Evolutionary conservation across 2,888 invertebrate genomes (phyloP).

Genomic region (Ellobium chinense): DNA sequence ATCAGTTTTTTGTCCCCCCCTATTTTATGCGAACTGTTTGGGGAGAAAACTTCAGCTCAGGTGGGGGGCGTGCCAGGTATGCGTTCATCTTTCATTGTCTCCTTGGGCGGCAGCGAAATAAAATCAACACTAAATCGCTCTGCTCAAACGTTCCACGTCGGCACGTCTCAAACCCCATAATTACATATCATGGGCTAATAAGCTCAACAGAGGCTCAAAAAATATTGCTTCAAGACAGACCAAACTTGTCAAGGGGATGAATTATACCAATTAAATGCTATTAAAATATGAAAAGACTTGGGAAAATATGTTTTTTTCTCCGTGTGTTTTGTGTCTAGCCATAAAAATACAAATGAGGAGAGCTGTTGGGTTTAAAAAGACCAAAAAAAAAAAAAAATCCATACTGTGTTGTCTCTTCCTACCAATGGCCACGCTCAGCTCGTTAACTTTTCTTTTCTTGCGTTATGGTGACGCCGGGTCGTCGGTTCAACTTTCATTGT

Average conservation of each 20-base stretch:
- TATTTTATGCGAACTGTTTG: no score
- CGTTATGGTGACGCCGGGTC: background rate
- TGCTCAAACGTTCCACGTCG: background rate
- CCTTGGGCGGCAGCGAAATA: background rate
- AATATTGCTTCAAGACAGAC: background rate
- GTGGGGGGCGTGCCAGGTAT: background rate
- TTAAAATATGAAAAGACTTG: background rate
- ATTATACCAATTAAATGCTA: conserved; percentile 19
- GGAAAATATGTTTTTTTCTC: background rate
- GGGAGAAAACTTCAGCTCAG: background rate
- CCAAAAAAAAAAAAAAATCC: background rate
- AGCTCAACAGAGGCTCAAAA: background rate
- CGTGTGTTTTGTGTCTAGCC: background rate
- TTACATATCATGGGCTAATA: background rate
- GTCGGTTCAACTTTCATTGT: background rate
- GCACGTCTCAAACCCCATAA: background rate
- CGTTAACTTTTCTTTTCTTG: background rate
- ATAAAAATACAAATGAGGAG: background rate
- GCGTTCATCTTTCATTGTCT: background rate
- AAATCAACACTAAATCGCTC: background rate
- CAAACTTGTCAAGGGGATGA: background rate
- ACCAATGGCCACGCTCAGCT: background rate
- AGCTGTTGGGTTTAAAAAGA: background rate
- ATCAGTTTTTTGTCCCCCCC: no score
- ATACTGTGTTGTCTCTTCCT: background rate